phyloP scores from a whole-genome alignment of 2,888 invertebrate species.

The Endomychus coccineus region DNA sequence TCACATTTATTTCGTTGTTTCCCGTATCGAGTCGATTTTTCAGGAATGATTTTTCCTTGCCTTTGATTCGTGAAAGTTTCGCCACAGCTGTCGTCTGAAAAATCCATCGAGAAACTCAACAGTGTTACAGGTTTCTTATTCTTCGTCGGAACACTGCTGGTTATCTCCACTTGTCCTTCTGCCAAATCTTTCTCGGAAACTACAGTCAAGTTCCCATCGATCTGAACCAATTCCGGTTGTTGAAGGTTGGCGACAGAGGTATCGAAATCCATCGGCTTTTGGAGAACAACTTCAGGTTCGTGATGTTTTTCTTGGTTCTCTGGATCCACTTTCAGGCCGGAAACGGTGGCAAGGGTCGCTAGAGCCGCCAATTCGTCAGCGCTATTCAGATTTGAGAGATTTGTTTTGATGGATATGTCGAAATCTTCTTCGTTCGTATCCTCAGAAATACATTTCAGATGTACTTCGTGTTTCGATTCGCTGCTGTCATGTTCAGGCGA shows the following conservation, averaged over 20 bases:
- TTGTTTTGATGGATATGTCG: constrained; percentile 31
- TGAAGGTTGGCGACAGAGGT: too few species aligned
- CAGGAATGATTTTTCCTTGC: too few species aligned
- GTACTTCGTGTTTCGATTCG: too few species aligned
- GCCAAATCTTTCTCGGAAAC: constrained; percentile 40
- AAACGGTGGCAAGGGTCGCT: too few species aligned
- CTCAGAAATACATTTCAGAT: too few species aligned
- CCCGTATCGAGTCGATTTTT: too few species aligned
- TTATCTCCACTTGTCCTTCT: constrained; percentile 48
- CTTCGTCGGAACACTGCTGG: constrained; percentile 43
- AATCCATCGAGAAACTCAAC: constrained; percentile 39
- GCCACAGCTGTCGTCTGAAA: constrained; percentile 28
- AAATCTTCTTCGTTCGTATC: constrained; percentile 14
- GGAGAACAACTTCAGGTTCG: too few species aligned
- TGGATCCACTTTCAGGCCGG: too few species aligned
- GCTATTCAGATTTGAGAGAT: constrained; percentile 23
- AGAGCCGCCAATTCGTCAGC: constrained; percentile 25
- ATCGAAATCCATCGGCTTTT: too few species aligned
- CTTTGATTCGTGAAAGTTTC: constrained; percentile 6
- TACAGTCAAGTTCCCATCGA: constrained; percentile 53
- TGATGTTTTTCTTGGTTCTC: too few species aligned
- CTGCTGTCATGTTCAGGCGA: too few species aligned
- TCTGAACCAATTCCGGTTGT: constrained; percentile 9
- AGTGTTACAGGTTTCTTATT: constrained; percentile 37
- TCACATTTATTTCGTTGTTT: too few species aligned